Conservation (phyloP, 2,888 invertebrate species). For the Morpho achilles region DNA sequence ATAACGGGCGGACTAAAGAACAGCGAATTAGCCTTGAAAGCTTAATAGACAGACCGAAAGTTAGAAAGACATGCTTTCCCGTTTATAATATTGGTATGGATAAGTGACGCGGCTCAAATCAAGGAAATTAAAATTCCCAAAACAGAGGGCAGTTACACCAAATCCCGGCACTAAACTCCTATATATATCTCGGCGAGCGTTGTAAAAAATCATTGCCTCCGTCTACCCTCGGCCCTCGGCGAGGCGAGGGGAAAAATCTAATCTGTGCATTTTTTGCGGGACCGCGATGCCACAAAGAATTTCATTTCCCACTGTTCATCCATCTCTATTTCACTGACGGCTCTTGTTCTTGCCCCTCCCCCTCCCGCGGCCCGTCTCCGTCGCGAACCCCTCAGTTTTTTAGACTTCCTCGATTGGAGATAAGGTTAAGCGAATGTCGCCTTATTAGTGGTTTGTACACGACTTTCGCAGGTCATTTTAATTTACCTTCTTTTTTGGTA, state of each 20-base stretch:
- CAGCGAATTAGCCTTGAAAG: too few species aligned
- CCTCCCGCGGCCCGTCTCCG: slow-evolving; percentile 42
- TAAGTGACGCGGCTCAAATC: slow-evolving; percentile 46
- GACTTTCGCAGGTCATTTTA: slow-evolving; percentile 58
- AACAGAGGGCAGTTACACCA: slow-evolving; percentile 74
- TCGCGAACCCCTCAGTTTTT: slow-evolving; percentile 52
- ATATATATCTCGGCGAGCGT: slow-evolving; percentile 72
- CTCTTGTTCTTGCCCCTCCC: slow-evolving; percentile 72
- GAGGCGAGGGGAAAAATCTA: slow-evolving; percentile 78
- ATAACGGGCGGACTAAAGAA: too few species aligned
- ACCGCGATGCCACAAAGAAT: slow-evolving; percentile 80
- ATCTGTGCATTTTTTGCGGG: slow-evolving; percentile 81
- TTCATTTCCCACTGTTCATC: slow-evolving; percentile 81
- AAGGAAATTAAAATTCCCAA: slow-evolving; percentile 76
- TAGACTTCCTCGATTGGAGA: slow-evolving; percentile 76
- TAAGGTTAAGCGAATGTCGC: slow-evolving; percentile 73
- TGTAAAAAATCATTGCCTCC: slow-evolving; percentile 80
- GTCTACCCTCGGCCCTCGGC: slow-evolving; percentile 63
- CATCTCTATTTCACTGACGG: slow-evolving; percentile 80
- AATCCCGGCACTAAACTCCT: slow-evolving; percentile 75
- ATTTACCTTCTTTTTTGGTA: slow-evolving; percentile 45
- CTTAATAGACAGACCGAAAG: too few species aligned
- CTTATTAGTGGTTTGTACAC: slow-evolving; percentile 72
- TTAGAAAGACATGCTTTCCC: too few species aligned
- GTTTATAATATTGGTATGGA: too few species aligned